Base-by-base conservation (phyloP, 2,888 invertebrate species). In the Heliconius erato region DNA sequence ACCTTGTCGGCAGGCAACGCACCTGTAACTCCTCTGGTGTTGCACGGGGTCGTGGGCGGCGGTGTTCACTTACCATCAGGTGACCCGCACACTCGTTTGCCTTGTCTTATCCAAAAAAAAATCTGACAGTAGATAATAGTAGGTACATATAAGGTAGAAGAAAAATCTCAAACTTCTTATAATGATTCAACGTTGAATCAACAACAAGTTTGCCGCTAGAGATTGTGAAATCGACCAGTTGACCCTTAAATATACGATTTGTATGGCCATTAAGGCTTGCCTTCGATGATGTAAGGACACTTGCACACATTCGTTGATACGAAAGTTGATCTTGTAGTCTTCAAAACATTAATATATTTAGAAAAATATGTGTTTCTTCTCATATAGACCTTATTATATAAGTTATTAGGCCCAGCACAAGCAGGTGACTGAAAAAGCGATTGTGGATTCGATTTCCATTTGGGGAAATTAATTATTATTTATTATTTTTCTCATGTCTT, bases 211-310 rank as follows among this genome's bases (percentile, higher is more conserved):
- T n/a, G 14, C n/a, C 71, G 44, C 26, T 44, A 72, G 35, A 35
- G 32, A n/a, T 76, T 76, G 54, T 76, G 76, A 63, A 76, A 76
- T 74, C 59, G 9, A 72, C 32, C 35, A 7, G 23, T 74, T 79
- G 80, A 82, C 81, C 83, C 80, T 68, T 83, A 78, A 65, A 74
- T 35, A 54, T 74, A 82, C 80, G 67, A 77, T 49, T 77, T 35
- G 79, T 65, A 87, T 85, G 85, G 85, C 81, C 84, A 87, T 85
- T 87, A 83, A 84, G 84, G 81, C 81, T 85, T 79, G 82, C 85
- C 83, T 84, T 80, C 69, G 79, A 79, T 88, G 88, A 88, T 87
- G 88, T 86, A 85, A 87, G 84, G 74, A 83, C 79, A 86, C 83
- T 84, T 80, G 81, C 84, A 85, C 82, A 83, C 81, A 82, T 85